These are phyloP conservation scores for Emmelina monodactyla DNA, from an alignment of 2,888 invertebrate species.

Conservation along the genomic window DNA sequence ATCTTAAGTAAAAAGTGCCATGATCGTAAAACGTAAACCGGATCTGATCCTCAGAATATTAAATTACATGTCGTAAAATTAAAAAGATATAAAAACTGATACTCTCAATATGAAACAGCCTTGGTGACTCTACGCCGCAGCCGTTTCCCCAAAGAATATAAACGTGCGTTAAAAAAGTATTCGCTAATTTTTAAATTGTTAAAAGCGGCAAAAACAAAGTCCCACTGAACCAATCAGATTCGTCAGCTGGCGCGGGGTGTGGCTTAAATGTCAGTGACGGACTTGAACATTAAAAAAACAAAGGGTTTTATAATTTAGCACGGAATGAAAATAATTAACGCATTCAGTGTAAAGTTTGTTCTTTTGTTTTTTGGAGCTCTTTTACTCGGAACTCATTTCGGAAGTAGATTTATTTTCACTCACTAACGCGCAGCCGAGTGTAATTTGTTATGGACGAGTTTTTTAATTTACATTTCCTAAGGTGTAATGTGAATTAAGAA, in stretches of 20 bases:
- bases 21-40: not conserved
- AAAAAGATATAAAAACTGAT: slow-evolving; percentile 20
- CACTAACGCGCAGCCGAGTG: too few relatives aligned
- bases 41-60: slow-evolving; percentile 5
- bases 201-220: slow-evolving; percentile 48
- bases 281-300: slow-evolving; percentile 19
- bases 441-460: too few relatives aligned
- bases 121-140: slow-evolving; percentile 1
- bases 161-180: slow-evolving; percentile 10
- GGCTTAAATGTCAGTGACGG: slow-evolving; percentile 31
- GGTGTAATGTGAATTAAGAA: too few relatives aligned
- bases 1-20: too few relatives aligned
- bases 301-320: slow-evolving; percentile 39
- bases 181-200: slow-evolving; percentile 32
- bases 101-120: slow-evolving; percentile 17
- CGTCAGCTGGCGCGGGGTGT: slow-evolving; percentile 40
- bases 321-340: slow-evolving; percentile 44
- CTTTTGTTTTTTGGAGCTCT: slow-evolving; percentile 17
- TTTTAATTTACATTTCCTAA: too few relatives aligned
- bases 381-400: not conserved
- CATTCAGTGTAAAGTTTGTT: slow-evolving; percentile 29
- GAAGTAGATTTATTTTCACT: not conserved
- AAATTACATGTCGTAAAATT: slow-evolving; percentile 24
- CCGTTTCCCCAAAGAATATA: not conserved
- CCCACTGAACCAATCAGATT: slow-evolving; percentile 42